These are phyloP conservation scores for Drosophila ustulata DNA, from an alignment of 2,888 invertebrate genomes.

Conservation along the genomic window DNA sequence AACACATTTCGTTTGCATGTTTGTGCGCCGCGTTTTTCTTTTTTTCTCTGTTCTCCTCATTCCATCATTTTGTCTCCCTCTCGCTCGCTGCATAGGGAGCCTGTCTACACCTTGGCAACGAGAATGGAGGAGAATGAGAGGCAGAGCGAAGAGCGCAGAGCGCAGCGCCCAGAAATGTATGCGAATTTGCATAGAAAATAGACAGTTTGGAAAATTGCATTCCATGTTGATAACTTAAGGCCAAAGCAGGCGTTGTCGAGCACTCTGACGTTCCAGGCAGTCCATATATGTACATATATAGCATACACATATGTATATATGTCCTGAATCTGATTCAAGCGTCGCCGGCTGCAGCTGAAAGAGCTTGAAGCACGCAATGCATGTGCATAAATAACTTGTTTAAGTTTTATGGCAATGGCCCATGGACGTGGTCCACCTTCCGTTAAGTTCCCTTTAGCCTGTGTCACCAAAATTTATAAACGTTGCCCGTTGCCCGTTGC, in stretches of 20 bases:
- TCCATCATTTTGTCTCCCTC: neutral
- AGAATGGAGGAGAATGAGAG: neutral
- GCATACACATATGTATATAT: neutral
- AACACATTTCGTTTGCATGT: constrained; percentile 75
- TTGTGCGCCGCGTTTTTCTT: constrained; percentile 56
- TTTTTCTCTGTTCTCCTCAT: constrained; percentile 1
- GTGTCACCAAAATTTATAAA: constrained; percentile 73
- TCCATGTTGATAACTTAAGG: constrained; percentile 80
- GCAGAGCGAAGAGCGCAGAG: constrained; percentile 15
- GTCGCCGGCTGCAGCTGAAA: constrained; percentile 65
- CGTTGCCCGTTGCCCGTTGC: constrained; percentile 23
- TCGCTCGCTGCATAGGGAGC: constrained; percentile 27
- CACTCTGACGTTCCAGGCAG: constrained; percentile 28
- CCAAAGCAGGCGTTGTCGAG: constrained; percentile 52
- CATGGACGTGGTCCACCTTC: constrained; percentile 35
- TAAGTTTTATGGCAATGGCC: constrained; percentile 73
- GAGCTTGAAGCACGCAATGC: constrained; percentile 64
- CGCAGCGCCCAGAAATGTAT: constrained; percentile 65
- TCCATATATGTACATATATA: neutral
- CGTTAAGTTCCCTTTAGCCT: constrained; percentile 4
- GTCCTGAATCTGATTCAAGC: constrained; percentile 12
- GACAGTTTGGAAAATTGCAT: constrained; percentile 81
- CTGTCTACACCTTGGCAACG: constrained; percentile 37
- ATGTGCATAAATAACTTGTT: constrained; percentile 79
- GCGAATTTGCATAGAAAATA: constrained; percentile 79